phyloP scores from a whole-genome alignment of 2,797 vertebrate species.

The Parotocinclus haroldoi region DNA sequence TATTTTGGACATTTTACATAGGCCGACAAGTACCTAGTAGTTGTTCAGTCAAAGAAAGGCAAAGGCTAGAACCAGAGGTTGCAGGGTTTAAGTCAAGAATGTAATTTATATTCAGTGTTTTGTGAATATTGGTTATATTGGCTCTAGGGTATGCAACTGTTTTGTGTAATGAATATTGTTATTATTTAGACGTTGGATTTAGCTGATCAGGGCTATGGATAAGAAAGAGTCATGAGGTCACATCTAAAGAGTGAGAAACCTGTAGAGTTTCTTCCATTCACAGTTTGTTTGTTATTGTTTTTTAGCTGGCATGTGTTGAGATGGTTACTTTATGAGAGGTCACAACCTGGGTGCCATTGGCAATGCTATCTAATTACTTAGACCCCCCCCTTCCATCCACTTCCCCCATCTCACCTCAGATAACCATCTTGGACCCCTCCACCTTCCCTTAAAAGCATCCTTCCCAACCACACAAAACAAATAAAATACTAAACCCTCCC shows the following conservation, averaged over 20 bases:
- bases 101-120: too few species aligned
- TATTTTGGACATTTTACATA: too few species aligned
- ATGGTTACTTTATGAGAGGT: conserved; percentile 59
- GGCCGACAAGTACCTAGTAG: too few species aligned
- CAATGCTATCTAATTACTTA: conserved; percentile 66
- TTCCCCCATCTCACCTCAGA: conserved; percentile 32
- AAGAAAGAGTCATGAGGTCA: conserved; percentile 41
- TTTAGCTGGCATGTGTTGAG: conserved; percentile 60
- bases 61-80: too few species aligned
- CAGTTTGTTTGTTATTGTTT: conserved; percentile 68
- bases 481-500: conserved; percentile 18
- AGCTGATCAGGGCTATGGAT: conserved; percentile 25
- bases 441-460: conserved; percentile 45
- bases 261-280: conserved; percentile 37
- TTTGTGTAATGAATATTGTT: conserved; percentile 46
- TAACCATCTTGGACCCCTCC: conserved; percentile 49
- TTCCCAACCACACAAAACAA: conserved; percentile 41
- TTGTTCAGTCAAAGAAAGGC: too few species aligned
- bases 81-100: too few species aligned
- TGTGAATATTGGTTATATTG: too few species aligned
- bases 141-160: conserved; percentile 6
- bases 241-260: conserved; percentile 24
- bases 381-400: conserved; percentile 11
- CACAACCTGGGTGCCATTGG: conserved; percentile 65
- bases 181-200: conserved; percentile 45